Conservation (phyloP, 2,888 invertebrate genomes). For the Limenitis camilla region DNA sequence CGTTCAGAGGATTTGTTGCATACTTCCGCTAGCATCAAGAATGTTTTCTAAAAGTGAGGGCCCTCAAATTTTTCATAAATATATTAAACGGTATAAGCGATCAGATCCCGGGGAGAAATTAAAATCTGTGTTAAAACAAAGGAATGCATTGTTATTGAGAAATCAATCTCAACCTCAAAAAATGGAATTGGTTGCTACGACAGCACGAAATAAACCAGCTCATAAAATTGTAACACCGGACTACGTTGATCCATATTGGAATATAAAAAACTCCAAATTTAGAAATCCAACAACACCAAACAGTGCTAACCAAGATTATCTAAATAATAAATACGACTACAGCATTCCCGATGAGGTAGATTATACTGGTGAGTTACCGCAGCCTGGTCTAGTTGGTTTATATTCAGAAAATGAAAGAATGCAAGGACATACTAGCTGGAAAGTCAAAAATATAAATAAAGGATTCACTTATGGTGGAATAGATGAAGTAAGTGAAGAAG, state of each 20-base stretch:
- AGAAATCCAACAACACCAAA: slow-evolving; percentile 28
- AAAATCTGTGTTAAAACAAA: slow-evolving; percentile 41
- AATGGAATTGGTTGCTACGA: slow-evolving; percentile 27
- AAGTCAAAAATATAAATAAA: slow-evolving; percentile 30
- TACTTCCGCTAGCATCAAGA: slow-evolving; percentile 36
- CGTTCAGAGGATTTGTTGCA: slow-evolving; percentile 40
- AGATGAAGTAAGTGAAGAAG: slow-evolving; percentile 36
- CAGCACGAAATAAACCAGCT: slow-evolving; percentile 24
- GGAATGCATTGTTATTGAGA: slow-evolving; percentile 42
- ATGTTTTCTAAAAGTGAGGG: slow-evolving; percentile 31
- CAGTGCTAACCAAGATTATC: slow-evolving; percentile 16
- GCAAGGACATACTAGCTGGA: slow-evolving; percentile 35
- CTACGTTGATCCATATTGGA: slow-evolving; percentile 59
- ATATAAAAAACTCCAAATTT: slow-evolving; percentile 50
- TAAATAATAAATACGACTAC: slow-evolving; percentile 34
- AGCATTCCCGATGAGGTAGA: slow-evolving; percentile 40
- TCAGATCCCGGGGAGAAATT: slow-evolving; percentile 31
- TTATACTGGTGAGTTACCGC: slow-evolving; percentile 53
- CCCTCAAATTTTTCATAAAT: slow-evolving; percentile 25
- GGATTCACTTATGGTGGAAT: slow-evolving; percentile 30
- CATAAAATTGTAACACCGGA: slow-evolving; percentile 42
- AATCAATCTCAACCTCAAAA: slow-evolving; percentile 33
- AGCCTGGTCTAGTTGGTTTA: slow-evolving; percentile 54
- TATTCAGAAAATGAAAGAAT: slow-evolving; percentile 47
- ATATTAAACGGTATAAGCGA: slow-evolving; percentile 26